Evolutionary conservation across 2,888 invertebrate species (phyloP).

Genomic region (Leptarthrus brevirostris): DNA sequence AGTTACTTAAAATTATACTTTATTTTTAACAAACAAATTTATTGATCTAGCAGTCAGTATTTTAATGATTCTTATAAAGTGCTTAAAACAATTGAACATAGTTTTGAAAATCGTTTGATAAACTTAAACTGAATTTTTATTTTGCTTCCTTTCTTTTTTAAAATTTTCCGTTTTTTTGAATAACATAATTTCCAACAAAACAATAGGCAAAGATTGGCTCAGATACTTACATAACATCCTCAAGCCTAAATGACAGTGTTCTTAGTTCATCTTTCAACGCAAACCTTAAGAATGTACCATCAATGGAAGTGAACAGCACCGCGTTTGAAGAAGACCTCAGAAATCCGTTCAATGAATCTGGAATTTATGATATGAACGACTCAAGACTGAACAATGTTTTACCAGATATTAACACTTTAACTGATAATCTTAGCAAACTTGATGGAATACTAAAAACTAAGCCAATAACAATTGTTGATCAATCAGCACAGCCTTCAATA

Average conservation of each 20-base stretch:
- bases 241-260: constrained; percentile 34
- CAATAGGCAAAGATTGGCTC: constrained; percentile 45
- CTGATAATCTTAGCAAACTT: constrained; percentile 51
- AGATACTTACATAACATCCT: constrained; percentile 41
- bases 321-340: constrained; percentile 15
- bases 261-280: constrained; percentile 8
- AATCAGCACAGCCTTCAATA: neutral
- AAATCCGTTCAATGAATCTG: constrained; percentile 51
- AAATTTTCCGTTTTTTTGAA: constrained; percentile 1
- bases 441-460: constrained; percentile 47
- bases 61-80: too few species aligned
- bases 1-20: too few species aligned
- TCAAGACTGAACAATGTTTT: constrained; percentile 22
- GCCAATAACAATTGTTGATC: neutral
- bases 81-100: neutral
- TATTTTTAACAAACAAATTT: too few species aligned
- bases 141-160: constrained; percentile 9
- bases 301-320: constrained; percentile 47
- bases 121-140: neutral
- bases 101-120: neutral
- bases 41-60: too few species aligned
- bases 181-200: constrained; percentile 37
- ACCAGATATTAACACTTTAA: constrained; percentile 45
- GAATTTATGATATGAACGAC: constrained; percentile 44
- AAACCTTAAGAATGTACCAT: constrained; percentile 14